Percentiles rank a stretch among this genome's conserved stretches.
Conservation (phyloP, 2,113 vertebrate species). For the Stigmatopora argus region DNA sequence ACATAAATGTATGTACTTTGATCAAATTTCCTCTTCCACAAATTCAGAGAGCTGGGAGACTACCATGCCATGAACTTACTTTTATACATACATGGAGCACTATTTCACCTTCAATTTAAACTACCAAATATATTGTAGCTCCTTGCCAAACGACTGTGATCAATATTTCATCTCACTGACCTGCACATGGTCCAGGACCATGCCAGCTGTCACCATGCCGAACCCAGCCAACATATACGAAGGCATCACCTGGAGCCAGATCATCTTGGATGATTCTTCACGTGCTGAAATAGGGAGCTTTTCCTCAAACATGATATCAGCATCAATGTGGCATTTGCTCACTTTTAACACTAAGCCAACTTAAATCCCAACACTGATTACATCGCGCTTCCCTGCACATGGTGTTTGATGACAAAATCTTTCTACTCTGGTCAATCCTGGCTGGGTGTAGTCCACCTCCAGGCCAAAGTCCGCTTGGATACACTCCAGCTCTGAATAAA, state of each 20-base stretch:
- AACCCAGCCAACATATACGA: conserved; percentile 80
- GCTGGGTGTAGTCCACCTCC: background rate
- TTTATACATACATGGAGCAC: too few relatives aligned
- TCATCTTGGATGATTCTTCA: conserved; percentile 66
- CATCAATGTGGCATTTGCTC: background rate
- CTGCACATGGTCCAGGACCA: conserved; percentile 83
- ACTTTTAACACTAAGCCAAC: conserved; percentile 9
- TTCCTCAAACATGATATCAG: conserved; percentile 52
- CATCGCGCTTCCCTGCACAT: conserved; percentile 14
- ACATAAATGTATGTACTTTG: too few relatives aligned
- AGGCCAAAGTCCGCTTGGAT: background rate
- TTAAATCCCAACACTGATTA: conserved; percentile 13
- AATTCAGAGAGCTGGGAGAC: too few relatives aligned
- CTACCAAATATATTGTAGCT: background rate
- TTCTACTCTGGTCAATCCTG: background rate
- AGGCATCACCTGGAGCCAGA: conserved; percentile 77
- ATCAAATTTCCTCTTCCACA: too few relatives aligned
- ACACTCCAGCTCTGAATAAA: background rate
- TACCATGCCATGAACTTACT: too few relatives aligned
- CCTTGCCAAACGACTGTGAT: background rate
- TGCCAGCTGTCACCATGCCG: conserved; percentile 81
- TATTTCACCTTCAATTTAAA: background rate
- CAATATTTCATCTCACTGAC: conserved; percentile 60
- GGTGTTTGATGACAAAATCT: background rate
- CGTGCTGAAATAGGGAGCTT: conserved; percentile 39